phyloP scores from a whole-genome alignment of 2,113 vertebrate genomes.

The Neogale vison region DNA sequence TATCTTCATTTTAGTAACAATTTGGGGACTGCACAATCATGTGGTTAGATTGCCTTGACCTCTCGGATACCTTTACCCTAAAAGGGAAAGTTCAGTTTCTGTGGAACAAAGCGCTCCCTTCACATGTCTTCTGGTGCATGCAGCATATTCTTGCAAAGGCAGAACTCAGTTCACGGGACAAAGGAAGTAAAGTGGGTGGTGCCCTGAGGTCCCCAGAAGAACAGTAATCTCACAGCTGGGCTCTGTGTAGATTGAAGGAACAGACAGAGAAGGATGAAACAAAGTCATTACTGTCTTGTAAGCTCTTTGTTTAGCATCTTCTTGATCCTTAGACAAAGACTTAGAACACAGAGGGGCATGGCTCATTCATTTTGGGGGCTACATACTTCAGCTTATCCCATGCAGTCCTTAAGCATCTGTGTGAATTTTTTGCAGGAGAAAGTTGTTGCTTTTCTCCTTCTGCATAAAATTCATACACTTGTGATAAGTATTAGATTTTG shows the following conservation, averaged over 20 bases:
- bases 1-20: not conserved
- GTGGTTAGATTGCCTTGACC: constrained; percentile 55
- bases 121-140: not conserved
- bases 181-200: not conserved
- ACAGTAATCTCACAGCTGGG: not conserved
- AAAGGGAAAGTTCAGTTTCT: constrained; percentile 52
- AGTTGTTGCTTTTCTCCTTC: not conserved
- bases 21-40: constrained; percentile 13
- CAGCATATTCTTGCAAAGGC: not conserved
- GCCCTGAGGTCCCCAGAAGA: not conserved
- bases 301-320: not conserved
- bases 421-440: not conserved
- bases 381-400: not conserved
- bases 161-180: not conserved
- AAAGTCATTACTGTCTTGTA: not conserved
- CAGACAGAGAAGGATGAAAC: not conserved
- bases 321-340: not conserved
- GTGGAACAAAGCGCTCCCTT: constrained; percentile 57
- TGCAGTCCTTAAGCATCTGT: not conserved
- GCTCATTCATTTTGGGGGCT: not conserved
- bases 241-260: not conserved
- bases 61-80: constrained; percentile 45
- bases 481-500: constrained; percentile 23
- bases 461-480: not conserved
- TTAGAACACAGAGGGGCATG: not conserved